Percentiles rank a stretch among this genome's conserved stretches.
Conservation (phyloP, 1,140 invertebrate genomes). For the Sinonovacula constricta region DNA sequence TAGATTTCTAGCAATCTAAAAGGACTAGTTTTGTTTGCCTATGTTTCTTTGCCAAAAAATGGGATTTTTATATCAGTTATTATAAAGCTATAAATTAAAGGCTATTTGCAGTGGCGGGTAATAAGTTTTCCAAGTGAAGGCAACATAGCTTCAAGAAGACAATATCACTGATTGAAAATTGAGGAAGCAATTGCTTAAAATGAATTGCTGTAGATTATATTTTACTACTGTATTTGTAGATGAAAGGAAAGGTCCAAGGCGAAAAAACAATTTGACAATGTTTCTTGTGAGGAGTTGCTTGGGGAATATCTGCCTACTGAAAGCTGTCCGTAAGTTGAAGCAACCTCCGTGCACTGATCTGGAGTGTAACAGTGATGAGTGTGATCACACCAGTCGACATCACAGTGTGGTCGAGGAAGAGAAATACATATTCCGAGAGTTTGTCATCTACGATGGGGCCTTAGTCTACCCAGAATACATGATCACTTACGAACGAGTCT, state of each 20-base stretch:
- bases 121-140: no score
- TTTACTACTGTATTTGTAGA: conserved; percentile 11
- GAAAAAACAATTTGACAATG: conserved; percentile 47
- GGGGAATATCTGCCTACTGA: conserved; percentile 49
- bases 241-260: conserved; percentile 35
- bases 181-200: no score
- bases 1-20: no score
- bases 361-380: conserved; percentile 27
- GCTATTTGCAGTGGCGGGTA: no score
- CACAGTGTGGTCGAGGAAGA: conserved; percentile 48
- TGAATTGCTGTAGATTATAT: no score
- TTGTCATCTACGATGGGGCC: conserved; percentile 38
- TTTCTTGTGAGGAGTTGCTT: conserved; percentile 51
- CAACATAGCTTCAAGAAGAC: no score
- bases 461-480: conserved; percentile 44
- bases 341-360: conserved; percentile 51
- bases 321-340: conserved; percentile 18
- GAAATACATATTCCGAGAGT: conserved; percentile 45
- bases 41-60: no score
- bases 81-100: no score
- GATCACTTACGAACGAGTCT: conserved; percentile 16
- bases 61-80: no score
- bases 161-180: no score
- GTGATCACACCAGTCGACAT: conserved; percentile 33
- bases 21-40: no score